Evolutionary conservation across 2,888 invertebrate genomes (phyloP), one percentile per base, ranked within the genome.

Genomic region (Seira sanloemensis): DNA sequence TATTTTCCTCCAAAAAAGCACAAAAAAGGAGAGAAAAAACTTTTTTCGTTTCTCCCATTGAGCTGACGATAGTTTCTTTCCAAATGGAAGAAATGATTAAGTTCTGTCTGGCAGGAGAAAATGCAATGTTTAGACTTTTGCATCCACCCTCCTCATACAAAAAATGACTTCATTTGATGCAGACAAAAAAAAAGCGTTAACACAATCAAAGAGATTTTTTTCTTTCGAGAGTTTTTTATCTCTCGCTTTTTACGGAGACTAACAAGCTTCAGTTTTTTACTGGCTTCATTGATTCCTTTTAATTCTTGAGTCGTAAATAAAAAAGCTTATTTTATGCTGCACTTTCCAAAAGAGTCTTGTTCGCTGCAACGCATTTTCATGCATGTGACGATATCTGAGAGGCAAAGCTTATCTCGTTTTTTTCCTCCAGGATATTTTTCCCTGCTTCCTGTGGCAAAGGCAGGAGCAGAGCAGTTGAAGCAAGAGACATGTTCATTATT

Each of bases 381-480:
- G 37, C 37, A 37, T 37, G 37, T 37, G 37, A 37, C 37, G 37
- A 7, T n/a, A n/a, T n/a, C n/a, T n/a, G n/a, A n/a, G n/a, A n/a
- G n/a, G n/a, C n/a, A n/a, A 12, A 37, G 37, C 69, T 69, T 69
- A 69, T 69, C 46, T 69, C 67, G 18, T 2, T 12, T 72, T 54
- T 72, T 54, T 72, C 24, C 7, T 54, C 4, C 24, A 24, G 24
- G 0, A 46, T n/a, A 5, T 46, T 25, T 37, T 12, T 69, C 16
- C 12, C 21, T 46, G 9, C 23, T 46, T 19, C 50, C 12, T 12
- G 18, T 71, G 19, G 12, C 71, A 37, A 37, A 37, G 12, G 37
- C 37, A 37, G 37, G 37, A 37, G 37, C 4, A 37, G 37, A 7
- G 37, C 5, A 37, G 37, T 7, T 7, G 37, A 37, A 37, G 37